Base-by-base conservation (phyloP, 30 jellyfish, hydroid and myxozoan genomes). In the Aurelia aurita region DNA sequence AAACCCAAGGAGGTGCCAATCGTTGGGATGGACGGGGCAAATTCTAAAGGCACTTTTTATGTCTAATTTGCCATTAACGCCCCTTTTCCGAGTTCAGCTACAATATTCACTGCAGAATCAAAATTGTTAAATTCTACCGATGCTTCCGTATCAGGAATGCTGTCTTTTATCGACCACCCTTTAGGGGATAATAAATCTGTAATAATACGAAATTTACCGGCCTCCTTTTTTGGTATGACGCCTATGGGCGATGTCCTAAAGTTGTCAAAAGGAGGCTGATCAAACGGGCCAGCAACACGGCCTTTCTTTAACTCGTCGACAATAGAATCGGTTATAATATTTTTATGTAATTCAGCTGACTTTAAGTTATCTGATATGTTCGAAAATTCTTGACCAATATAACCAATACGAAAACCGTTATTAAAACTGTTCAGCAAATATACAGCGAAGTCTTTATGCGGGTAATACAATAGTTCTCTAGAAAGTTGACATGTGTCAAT, bases 181-280 rank as follows among this genome's bases (percentile, higher is more conserved):
- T n/a, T 18, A 0, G 95, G 89, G 1, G 95, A 72, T 16, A 89
- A 85, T 14, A 85, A 74, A 34, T 85, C 84, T 45, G 81, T 44
- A 5, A 79, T 79, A 2, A 44, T 61, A 3, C 82, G 34, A 31
- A 60, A 46, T 23, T 63, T 62, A 13, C 8, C 44, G n/a, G 77
- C 14, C 34, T 63, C 80, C 13, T 79, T 79, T 22, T 79, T 79
- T 0, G 90, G 81, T 0, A 66, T 55, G 3, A 66, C 58, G 5
- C 90, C 90, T 0, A 79, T 26, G 22, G 90, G 82, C 0, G 82
- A 79, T n/a, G 72, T 19, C 23, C 81, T 70, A 29, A 79, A 79
- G 43, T 79, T 34, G 2, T 20, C 54, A 7, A 79, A 57, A 5
- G 90, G 81, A 2, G 81, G 51, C 2, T 70, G 2, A 19, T 27